These are phyloP conservation scores for Tyrannus savana DNA, from an alignment of 2,113 vertebrate genomes.

Conservation along the genomic window DNA sequence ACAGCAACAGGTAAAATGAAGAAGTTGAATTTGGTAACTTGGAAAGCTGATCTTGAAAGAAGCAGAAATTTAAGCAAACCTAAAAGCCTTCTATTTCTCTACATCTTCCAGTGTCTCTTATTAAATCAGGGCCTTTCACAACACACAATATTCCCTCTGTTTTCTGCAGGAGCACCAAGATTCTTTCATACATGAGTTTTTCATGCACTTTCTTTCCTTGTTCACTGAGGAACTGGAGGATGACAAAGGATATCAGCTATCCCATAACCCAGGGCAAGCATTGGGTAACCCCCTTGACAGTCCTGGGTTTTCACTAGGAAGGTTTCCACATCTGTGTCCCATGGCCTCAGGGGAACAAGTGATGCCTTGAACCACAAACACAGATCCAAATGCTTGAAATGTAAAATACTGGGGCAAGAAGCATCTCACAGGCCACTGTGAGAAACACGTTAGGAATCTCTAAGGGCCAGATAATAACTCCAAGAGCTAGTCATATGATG, in stretches of 20 bases:
- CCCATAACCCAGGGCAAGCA: not conserved
- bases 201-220: not conserved
- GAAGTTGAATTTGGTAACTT: not conserved
- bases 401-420: not conserved
- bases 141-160: not conserved
- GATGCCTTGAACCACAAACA: not conserved
- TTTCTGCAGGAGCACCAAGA: not conserved
- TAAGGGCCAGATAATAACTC: not conserved
- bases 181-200: not conserved
- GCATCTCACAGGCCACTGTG: not conserved
- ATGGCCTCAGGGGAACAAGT: not conserved
- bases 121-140: not conserved
- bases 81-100: not conserved
- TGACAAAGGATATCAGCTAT: not conserved
- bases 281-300: not conserved
- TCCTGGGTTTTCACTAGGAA: not conserved
- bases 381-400: not conserved
- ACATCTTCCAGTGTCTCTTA: not conserved
- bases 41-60: not conserved
- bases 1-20: not conserved
- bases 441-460: not conserved
- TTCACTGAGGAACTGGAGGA: not conserved
- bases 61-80: not conserved
- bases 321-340: not conserved
- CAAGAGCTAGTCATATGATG: not conserved